Base-by-base conservation (phyloP, 2,888 invertebrate species). In the Spicauda simplicius region DNA sequence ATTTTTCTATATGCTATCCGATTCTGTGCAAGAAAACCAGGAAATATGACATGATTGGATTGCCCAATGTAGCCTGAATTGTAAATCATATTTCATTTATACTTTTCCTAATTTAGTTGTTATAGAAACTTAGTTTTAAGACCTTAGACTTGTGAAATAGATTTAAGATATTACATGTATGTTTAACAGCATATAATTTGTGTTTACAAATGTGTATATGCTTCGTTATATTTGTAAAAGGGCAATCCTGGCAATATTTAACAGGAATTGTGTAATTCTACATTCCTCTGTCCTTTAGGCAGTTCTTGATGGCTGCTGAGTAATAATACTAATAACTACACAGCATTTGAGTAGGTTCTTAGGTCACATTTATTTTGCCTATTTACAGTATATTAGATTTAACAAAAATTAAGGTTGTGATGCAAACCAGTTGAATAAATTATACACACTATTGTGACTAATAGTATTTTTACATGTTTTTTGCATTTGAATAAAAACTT, bases 1-100 rank as follows among this genome's bases (percentile, higher is more conserved):
- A 96, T 76, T 93, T 94, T 70, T 93, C 95, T 37, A 93, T 96
- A 74, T 95, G 96, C 75, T 96, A 96, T 81, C 96, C 96, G 33
- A 90, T 95, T 58, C 79, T 96, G 57, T 96, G 95, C 73, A 91
- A 93, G 71, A 93, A 93, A 72, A 87, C 93, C 68, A 86, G 91
- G 62, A 94, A 94, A 71, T 95, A 94, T 83, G 93, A 94, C 72
- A 92, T 94, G 78, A 94, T 94, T 80, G 92, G 93, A 68, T 76
- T 94, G 69, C 88, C 94, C 1, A 84, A 84, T 71, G 88, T 93
- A 73, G 87, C 80, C 70, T 86, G 74, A 76, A 63, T 41, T 41
- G 2, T 14, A 11, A 14, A 41, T 41, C 2, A 14, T 33, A 6
- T 8, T 41, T 41, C 41, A 41, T 41, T 41, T 41, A 14, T 41